Evolutionary conservation across 2,113 vertebrate genomes (phyloP).

Genomic region (Notiomystis cincta): DNA sequence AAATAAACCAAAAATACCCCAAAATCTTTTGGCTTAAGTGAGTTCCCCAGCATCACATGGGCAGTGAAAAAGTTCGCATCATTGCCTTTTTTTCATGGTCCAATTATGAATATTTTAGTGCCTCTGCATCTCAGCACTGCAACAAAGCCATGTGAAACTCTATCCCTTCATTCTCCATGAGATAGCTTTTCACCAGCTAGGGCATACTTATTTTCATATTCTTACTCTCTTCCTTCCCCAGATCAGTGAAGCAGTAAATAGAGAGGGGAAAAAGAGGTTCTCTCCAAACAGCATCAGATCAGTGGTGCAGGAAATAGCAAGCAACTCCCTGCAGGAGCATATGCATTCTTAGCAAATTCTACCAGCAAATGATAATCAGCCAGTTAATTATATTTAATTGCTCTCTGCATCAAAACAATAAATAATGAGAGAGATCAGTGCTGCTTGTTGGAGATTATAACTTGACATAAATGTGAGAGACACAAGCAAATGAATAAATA

Average conservation of each 20-base stretch:
- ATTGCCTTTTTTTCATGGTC: not conserved
- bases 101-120: constrained; percentile 23
- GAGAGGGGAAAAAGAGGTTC: constrained; percentile 46
- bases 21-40: not conserved
- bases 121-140: constrained; percentile 32
- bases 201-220: constrained; percentile 70
- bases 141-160: constrained; percentile 15
- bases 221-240: constrained; percentile 64
- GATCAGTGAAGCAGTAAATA: constrained; percentile 81
- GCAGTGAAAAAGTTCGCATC: not conserved
- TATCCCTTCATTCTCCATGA: constrained; percentile 3
- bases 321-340: constrained; percentile 71
- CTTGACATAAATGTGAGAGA: constrained; percentile 41
- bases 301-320: constrained; percentile 76
- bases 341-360: constrained; percentile 71
- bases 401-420: constrained; percentile 75
- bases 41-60: not conserved
- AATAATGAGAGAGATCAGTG: constrained; percentile 64
- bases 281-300: constrained; percentile 68
- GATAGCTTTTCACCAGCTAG: constrained; percentile 56
- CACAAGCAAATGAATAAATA: constrained; percentile 30
- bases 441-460: constrained; percentile 63
- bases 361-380: constrained; percentile 66
- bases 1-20: not conserved
- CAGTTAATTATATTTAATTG: constrained; percentile 80